Evolutionary conservation across 2,888 invertebrate species (phyloP), one percentile per base, ranked within the genome.

Genomic region (Agrochola circellaris): DNA sequence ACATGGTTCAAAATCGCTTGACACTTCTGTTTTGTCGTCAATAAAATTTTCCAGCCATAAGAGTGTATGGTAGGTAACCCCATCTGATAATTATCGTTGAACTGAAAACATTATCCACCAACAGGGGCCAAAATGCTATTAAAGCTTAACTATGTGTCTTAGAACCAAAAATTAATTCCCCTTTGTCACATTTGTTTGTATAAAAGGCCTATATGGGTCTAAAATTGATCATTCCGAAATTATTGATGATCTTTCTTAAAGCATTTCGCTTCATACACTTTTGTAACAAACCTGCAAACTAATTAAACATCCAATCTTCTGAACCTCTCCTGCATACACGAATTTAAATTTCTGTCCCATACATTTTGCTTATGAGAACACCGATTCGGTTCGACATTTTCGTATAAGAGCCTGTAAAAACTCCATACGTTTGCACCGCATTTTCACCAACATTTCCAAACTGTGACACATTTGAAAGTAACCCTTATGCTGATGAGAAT

Each of bases 381-480:
- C 84, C 91, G 90, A 96, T 96, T 93, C 93, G 95, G 95, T 96
- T 96, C 96, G 96, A 96, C 96, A 94, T 96, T 93, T 89, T 94
- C 94, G 93, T 91, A 94, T 95, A 94, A 95, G 95, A 94, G 95
- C 93, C 92, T 93, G 95, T 96, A 96, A 96, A 96, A 96, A 96
- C 94, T 95, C 94, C 93, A 94, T 93, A 94, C 91, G 89, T 89
- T 86, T 88, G 85, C 79, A 83, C 94, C 88, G 89, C 69, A 26
- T 75, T 77, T 72, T 65, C 67, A 13, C 48, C 60, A 71, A 13
- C 64, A 62, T 34, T 62, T 42, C 42, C 5, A 79, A 66, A 65
- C 68, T 48, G 26, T 56, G 20, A 61, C 38, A 26, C 80, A 66
- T 51, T 54, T 76, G 26, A 91, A 90, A 84, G 65, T 86, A 26